Evolutionary conservation across 2,888 invertebrate genomes (phyloP), one percentile per base, ranked within the genome.

Genomic region (Machimus rusticus): DNA sequence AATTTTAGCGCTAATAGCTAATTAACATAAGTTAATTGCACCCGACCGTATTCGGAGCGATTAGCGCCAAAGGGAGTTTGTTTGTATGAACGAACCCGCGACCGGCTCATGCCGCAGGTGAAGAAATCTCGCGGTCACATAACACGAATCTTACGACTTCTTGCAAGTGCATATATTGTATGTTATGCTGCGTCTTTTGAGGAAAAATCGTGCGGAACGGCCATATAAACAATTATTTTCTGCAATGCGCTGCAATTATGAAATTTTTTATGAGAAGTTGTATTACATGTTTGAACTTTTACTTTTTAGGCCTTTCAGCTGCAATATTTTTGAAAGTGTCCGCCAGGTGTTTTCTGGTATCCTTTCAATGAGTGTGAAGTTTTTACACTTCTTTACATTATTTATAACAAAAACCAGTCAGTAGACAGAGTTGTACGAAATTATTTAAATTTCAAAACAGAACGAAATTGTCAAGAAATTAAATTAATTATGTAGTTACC

Each of bases 11-110:
- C 79, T 28, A 79, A 79, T 79, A 46, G 79, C 79, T 79, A 79
- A 79, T 79, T 79, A 79, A 79, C 79, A 79, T 79, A 79, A 79
- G 51, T 51, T 79, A 79, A 79, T 79, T 79, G 79, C 79, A 55
- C 23, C 79, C 79, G 28, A 46, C 28, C 28, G 46, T 51, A 79
- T 79, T 79, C 46, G 16, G 51, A 79, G 51, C 43, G 46, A 51
- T 79, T 34, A 79, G 79, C 14, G 39, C 79, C 43, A 46, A 66
- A 19, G 66, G 66, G 66, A 12, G 66, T 66, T 66, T 46, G 43
- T 46, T 16, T 46, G 43, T 46, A 14, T 46, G 43, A 16, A 16
- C 14, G 4, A 28, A 3, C 1, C 19, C 8, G 28, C 12, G 66
- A n/a, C 2, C 23, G 28, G 23, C 12, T 23, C 3, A 28, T 66